Base-by-base conservation (phyloP, 2,797 vertebrate species). In the Tiaroga cobitis region DNA sequence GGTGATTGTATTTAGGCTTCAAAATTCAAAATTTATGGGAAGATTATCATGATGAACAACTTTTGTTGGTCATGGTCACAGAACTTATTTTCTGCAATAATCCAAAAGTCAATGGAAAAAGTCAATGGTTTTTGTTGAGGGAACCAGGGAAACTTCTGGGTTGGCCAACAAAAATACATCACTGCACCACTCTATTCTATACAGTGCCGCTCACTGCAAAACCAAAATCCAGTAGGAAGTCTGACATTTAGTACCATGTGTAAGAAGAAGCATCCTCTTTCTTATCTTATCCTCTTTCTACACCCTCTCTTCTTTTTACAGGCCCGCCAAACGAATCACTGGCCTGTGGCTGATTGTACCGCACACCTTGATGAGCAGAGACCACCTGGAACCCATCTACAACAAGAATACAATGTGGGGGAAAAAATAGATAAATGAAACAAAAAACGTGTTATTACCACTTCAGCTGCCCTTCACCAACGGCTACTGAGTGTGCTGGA, bases 311-410 rank as follows among this genome's bases (percentile, higher is more conserved):
- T 77, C 54, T 79, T 67, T 80, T 73, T 73, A 61, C 9, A 68
- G 46, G 24, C 68, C 67, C 54, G 73, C 49, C 83, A 86, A 84
- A 86, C 37, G 10, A 88, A 83, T 78, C 79, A 80, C 26, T 81
- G 83, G 80, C 82, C 89, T 79, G 67, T 90, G 82, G 82, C 86
- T 85, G 70, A 86, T 84, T 77, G 69, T 51, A 39, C 34, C 5
- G 34, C 80, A 86, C 86, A 86, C 78, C 77, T 84, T 82, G 86
- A 83, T 72, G 76, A 85, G 70, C 85, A 82, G 24, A 80, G 69
- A 69, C 77, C 84, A 85, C 77, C 84, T 80, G 69, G 56, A 85
- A 72, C 65, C 54, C 24, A 26, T 41, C 68, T 86, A 70, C 32
- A 68, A 76, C 8, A 59, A 67, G 41, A 86, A 83, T 84, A 81